Evolutionary conservation across 2,113 vertebrate genomes (phyloP).

Genomic region (Galeopterus variegatus): DNA sequence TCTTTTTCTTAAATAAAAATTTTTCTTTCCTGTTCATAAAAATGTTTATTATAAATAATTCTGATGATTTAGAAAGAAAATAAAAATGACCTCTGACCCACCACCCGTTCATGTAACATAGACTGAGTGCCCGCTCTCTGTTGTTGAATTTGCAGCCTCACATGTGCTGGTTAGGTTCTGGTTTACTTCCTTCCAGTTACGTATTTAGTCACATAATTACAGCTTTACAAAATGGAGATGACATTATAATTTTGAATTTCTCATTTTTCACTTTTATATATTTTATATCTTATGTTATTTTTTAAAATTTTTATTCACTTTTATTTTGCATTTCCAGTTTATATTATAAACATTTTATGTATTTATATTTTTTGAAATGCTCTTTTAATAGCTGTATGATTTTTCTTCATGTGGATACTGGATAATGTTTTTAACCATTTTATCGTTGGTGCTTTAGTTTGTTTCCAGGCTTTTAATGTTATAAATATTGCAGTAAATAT

Average conservation of each 20-base stretch:
- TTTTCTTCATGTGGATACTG: not conserved
- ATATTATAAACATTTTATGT: not conserved
- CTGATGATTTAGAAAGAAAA: not conserved
- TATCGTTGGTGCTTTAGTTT: not conserved
- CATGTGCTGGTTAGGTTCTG: not conserved
- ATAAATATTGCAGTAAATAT: not conserved
- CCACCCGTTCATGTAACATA: not conserved
- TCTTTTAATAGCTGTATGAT: not conserved
- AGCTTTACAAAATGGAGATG: not conserved
- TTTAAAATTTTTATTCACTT: not conserved
- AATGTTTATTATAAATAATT: not conserved
- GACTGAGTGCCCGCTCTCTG: not conserved
- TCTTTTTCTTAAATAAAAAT: not conserved
- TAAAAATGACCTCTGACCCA: not conserved
- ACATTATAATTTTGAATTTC: not conserved
- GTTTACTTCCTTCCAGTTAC: not conserved
- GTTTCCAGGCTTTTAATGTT: not conserved
- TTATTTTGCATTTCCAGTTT: conserved; percentile 5
- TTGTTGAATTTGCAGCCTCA: not conserved
- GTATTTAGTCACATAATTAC: not conserved
- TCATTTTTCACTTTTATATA: not conserved
- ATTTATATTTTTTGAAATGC: not conserved
- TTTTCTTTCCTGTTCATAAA: not conserved
- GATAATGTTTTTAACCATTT: conserved; percentile 12
- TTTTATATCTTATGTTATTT: not conserved